Conservation (phyloP, 2,113 vertebrate species). For the Suncus etruscus region DNA sequence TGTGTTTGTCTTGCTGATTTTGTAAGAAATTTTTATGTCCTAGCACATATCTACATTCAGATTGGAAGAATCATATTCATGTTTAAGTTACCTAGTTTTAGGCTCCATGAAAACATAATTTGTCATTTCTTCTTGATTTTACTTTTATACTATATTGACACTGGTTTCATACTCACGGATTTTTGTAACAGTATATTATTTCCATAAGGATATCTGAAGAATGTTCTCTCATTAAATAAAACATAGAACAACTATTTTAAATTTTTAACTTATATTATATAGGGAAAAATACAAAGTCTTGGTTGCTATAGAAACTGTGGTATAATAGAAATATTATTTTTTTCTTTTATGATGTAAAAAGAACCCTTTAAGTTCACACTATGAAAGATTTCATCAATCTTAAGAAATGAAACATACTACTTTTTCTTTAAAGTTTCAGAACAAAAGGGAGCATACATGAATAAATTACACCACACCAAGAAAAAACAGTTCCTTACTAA, state of each 20-base stretch:
- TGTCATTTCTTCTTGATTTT: slow-evolving; percentile 31
- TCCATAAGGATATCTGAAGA: slow-evolving; percentile 12
- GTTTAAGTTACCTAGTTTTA: neutral
- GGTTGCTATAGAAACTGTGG: neutral
- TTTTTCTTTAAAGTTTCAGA: neutral
- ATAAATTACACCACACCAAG: neutral
- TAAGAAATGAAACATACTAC: neutral
- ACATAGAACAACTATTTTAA: slow-evolving; percentile 38
- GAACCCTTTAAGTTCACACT: neutral
- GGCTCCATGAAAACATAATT: neutral
- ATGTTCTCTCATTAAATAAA: slow-evolving; percentile 16
- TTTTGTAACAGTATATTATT: slow-evolving; percentile 57
- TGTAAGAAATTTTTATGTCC: slow-evolving; percentile 16
- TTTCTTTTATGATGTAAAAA: neutral
- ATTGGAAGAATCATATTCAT: neutral
- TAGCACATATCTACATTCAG: neutral
- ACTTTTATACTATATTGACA: neutral
- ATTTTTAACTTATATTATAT: neutral
- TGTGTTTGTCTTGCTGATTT: neutral
- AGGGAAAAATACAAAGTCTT: slow-evolving; percentile 2
- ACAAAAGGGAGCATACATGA: neutral
- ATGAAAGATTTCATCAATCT: neutral
- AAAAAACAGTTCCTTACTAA: neutral
- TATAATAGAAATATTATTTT: neutral
- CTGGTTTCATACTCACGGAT: neutral